phyloP scores from a whole-genome alignment of 2,113 vertebrate genomes.

The Pterocles burchelli region DNA sequence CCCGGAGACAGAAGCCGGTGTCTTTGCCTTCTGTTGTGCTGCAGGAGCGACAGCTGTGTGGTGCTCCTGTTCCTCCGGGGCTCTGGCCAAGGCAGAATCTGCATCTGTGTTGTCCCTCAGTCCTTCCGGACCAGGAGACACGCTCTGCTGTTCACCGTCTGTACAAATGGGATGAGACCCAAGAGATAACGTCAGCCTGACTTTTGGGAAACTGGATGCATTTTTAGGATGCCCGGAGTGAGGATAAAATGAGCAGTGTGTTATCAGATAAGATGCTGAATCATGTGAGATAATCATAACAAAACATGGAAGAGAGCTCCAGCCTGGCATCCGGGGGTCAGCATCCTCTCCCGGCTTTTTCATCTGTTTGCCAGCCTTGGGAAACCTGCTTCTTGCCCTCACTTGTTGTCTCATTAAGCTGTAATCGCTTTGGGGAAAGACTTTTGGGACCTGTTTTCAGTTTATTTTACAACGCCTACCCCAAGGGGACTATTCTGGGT shows the following conservation, averaged over 20 bases:
- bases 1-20: no score
- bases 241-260: neutral
- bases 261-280: constrained; percentile 35
- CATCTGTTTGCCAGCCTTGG: neutral
- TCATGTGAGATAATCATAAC: neutral
- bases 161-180: neutral
- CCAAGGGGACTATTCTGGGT: neutral
- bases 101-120: no score
- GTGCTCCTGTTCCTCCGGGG: no score
- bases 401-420: neutral
- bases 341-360: neutral
- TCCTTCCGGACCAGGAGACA: no score
- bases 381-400: neutral
- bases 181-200: constrained; percentile 9
- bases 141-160: no score
- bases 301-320: neutral
- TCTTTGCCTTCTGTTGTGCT: no score
- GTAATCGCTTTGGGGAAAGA: neutral
- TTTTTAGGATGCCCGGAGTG: neutral
- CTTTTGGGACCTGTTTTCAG: neutral
- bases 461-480: neutral
- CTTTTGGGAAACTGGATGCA: neutral
- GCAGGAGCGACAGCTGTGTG: no score
- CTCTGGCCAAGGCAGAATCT: no score
- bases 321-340: neutral